phyloP scores from a whole-genome alignment of 2,888 invertebrate genomes.

The Phlogophora meticulosa region DNA sequence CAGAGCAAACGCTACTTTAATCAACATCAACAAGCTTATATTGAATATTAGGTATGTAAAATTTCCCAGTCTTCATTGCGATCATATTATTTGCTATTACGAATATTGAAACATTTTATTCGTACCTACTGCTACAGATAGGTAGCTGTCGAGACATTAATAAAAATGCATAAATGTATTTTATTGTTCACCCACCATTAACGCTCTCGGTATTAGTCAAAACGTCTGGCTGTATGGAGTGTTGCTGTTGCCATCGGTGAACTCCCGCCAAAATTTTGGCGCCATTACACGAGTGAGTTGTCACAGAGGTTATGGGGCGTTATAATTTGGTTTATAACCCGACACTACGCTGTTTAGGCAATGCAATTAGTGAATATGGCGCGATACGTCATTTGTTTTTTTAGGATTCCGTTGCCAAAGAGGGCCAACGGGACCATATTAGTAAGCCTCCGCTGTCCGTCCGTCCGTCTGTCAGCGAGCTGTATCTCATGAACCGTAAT shows the following conservation, averaged over 20 bases:
- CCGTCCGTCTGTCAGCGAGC: no score
- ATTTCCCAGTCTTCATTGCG: not conserved
- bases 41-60: no score
- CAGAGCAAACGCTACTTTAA: not conserved
- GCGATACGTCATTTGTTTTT: constrained; percentile 18
- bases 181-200: constrained; percentile 87
- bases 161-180: constrained; percentile 83
- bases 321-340: constrained; percentile 90
- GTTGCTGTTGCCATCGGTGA: constrained; percentile 71
- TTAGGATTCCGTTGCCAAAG: no score
- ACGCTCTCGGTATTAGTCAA: constrained; percentile 78
- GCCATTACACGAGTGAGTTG: constrained; percentile 90
- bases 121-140: constrained; percentile 3
- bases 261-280: constrained; percentile 86
- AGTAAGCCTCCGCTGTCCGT: no score
- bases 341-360: constrained; percentile 82
- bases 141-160: constrained; percentile 70
- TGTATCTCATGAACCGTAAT: no score
- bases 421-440: no score
- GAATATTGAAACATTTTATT: constrained; percentile 43
- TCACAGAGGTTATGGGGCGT: constrained; percentile 89
- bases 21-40: no score
- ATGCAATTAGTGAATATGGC: constrained; percentile 77
- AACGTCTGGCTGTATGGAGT: constrained; percentile 78
- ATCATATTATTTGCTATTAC: constrained; percentile 26